phyloP scores from a whole-genome alignment of 2,113 vertebrate genomes.

The Anarrhichthys ocellatus region DNA sequence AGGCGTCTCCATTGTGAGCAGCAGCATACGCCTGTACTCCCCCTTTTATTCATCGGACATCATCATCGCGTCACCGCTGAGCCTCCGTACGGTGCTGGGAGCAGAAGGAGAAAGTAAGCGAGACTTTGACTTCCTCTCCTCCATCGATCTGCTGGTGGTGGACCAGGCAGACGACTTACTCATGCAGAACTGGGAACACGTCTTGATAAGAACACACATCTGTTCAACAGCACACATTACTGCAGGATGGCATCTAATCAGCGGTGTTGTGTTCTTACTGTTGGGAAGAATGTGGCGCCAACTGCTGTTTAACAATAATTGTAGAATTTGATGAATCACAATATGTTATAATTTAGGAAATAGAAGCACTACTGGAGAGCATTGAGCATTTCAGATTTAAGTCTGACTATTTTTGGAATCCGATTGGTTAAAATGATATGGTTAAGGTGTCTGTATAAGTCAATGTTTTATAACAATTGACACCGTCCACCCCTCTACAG shows the following conservation, averaged over 20 bases:
- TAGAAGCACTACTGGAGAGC: neutral
- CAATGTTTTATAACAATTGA: neutral
- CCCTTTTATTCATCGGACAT: constrained; percentile 98
- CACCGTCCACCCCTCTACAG: constrained; percentile 72
- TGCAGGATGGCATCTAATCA: neutral
- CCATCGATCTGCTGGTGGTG: constrained; percentile 93
- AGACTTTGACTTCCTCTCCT: constrained; percentile 96
- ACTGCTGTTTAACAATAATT: constrained; percentile 15
- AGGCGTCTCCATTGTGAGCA: constrained; percentile 92
- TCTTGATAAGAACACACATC: constrained; percentile 86
- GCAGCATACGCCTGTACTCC: constrained; percentile 91
- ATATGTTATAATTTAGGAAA: neutral
- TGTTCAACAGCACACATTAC: neutral
- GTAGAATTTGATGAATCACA: neutral
- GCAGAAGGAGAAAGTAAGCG: constrained; percentile 91
- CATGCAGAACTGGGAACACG: constrained; percentile 99
- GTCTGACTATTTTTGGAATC: neutral
- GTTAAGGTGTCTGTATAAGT: too few relatives aligned
- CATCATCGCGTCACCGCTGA: constrained; percentile 94
- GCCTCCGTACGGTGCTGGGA: constrained; percentile 92
- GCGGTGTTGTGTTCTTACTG: neutral
- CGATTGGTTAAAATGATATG: neutral
- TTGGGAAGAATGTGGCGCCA: constrained; percentile 7
- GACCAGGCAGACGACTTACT: constrained; percentile 96
- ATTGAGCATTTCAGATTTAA: neutral